phyloP scores from a whole-genome alignment of 2,888 invertebrate genomes.

The Amiota mariae region DNA sequence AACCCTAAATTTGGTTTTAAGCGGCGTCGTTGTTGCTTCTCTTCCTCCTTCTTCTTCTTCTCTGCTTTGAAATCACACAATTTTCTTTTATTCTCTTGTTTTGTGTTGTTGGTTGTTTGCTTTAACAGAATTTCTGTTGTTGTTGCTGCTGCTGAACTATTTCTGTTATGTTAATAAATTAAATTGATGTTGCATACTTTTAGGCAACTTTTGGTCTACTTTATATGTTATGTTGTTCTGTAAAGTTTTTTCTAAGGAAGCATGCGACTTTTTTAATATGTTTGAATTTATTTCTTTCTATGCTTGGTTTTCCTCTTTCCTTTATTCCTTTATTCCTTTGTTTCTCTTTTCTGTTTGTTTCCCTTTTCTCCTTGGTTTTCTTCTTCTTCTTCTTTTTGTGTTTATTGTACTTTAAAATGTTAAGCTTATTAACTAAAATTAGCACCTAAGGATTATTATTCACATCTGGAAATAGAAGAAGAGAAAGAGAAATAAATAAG shows the following conservation, averaged over 20 bases:
- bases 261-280: not conserved
- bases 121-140: constrained; percentile 17
- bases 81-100: not conserved
- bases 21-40: not conserved
- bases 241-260: not conserved
- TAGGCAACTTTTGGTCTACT: constrained; percentile 11
- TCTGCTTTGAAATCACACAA: not conserved
- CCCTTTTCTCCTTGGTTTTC: not conserved
- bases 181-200: constrained; percentile 2
- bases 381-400: constrained; percentile 25
- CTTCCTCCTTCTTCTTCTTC: not conserved
- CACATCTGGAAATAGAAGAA: constrained; percentile 68
- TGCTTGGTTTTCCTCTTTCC: constrained; percentile 21
- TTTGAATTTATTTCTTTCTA: not conserved
- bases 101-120: too few species aligned
- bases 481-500: constrained; percentile 31
- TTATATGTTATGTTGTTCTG: constrained; percentile 18
- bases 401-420: constrained; percentile 54
- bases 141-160: constrained; percentile 21
- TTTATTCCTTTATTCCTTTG: not conserved
- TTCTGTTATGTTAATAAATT: constrained; percentile 20
- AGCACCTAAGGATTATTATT: constrained; percentile 74
- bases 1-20: not conserved
- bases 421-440: constrained; percentile 72
- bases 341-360: not conserved